Percentiles rank a stretch among this genome's conserved stretches.
Conservation (phyloP, 2,113 vertebrate species). For the Corvus moneduloides region DNA sequence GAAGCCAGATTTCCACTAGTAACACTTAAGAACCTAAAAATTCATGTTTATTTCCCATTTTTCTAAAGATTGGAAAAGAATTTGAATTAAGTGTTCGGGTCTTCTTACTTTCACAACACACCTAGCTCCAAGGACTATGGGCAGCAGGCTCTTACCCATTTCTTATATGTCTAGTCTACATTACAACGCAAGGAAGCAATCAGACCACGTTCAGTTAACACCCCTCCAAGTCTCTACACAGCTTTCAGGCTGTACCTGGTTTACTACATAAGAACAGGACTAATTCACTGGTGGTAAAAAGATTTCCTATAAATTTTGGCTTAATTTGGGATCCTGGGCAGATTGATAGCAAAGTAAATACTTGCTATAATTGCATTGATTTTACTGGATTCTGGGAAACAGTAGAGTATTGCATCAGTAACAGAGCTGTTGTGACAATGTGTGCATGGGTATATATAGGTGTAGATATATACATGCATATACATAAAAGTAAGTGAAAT, state of each 20-base stretch:
- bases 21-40: not conserved
- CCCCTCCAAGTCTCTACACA: not conserved
- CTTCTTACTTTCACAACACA: not conserved
- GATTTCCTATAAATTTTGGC: not conserved
- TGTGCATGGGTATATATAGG: not conserved
- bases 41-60: not conserved
- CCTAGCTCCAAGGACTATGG: not conserved
- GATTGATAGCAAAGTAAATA: not conserved
- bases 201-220: not conserved
- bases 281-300: not conserved
- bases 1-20: not conserved
- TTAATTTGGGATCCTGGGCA: not conserved
- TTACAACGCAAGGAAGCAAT: not conserved
- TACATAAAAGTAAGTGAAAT: constrained; percentile 7
- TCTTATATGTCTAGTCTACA: not conserved
- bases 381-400: not conserved
- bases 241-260: not conserved
- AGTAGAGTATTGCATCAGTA: not conserved
- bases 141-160: not conserved
- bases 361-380: not conserved
- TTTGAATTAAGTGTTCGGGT: not conserved
- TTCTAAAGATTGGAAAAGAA: not conserved
- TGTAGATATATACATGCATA: not conserved
- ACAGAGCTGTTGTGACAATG: not conserved
- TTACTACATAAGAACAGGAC: not conserved